A percentile compares a stretch with the other conserved stretches of the same genome.
Evolutionary conservation across 1,140 invertebrate genomes (phyloP).

Genomic region (Acromyrmex heyeri): DNA sequence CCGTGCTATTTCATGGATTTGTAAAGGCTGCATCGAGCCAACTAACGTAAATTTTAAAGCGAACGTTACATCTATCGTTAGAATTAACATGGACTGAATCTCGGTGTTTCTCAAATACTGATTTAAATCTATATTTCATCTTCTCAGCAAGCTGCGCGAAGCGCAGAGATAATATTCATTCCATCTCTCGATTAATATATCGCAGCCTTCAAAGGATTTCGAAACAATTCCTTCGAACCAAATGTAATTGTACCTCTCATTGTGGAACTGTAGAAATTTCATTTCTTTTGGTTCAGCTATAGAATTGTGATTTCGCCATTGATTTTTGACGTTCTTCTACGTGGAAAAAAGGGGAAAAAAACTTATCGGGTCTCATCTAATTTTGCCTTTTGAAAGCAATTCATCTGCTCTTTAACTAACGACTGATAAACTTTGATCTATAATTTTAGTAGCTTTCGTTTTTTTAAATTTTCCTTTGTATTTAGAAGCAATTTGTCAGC

Average conservation of each 20-base stretch:
- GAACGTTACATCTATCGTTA: not conserved
- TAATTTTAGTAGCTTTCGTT: not conserved
- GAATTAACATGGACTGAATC: not conserved
- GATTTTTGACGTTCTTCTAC: slow-evolving; percentile 48
- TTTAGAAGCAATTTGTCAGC: slow-evolving; percentile 23
- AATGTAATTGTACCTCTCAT: slow-evolving; percentile 59
- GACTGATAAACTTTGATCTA: slow-evolving; percentile 49
- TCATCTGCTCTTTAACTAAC: slow-evolving; percentile 59
- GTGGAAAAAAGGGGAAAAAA: slow-evolving; percentile 42
- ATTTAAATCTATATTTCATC: slow-evolving; percentile 18
- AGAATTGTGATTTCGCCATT: slow-evolving; percentile 12
- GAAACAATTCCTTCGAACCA: slow-evolving; percentile 30
- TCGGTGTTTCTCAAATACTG: not conserved
- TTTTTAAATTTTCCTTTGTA: slow-evolving; percentile 20
- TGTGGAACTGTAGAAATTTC: slow-evolving; percentile 47
- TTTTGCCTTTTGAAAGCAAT: slow-evolving; percentile 54
- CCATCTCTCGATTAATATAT: not conserved
- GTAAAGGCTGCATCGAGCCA: not conserved
- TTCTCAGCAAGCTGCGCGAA: not conserved
- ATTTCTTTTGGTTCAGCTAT: slow-evolving; percentile 53
- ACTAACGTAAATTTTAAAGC: slow-evolving; percentile 12
- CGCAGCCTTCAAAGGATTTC: slow-evolving; percentile 27
- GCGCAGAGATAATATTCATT: not conserved
- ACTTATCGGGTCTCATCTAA: slow-evolving; percentile 1
- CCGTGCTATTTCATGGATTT: slow-evolving; percentile 58